Conservation (phyloP, 1,140 invertebrate species). For the Centruroides vittatus region DNA sequence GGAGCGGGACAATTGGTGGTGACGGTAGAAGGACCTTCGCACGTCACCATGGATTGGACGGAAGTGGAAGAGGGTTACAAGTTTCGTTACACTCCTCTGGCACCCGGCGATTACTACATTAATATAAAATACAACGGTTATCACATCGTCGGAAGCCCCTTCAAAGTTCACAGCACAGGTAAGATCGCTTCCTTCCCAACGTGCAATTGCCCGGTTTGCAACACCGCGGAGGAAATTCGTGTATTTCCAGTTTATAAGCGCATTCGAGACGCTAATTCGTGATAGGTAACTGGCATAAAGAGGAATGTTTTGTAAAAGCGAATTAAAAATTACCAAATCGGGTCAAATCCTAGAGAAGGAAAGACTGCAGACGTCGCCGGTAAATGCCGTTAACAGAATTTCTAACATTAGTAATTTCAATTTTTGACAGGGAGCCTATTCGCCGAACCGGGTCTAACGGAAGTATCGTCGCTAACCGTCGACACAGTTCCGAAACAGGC, state of each 20-base stretch:
- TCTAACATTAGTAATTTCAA: too few species aligned
- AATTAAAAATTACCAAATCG: too few species aligned
- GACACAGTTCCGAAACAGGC: slow-evolving; percentile 82
- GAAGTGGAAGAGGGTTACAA: slow-evolving; percentile 93
- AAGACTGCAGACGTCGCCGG: too few species aligned
- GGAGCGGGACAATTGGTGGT: slow-evolving; percentile 80
- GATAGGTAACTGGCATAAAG: too few species aligned
- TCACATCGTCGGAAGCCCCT: slow-evolving; percentile 87
- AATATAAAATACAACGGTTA: slow-evolving; percentile 90
- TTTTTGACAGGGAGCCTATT: slow-evolving; percentile 1
- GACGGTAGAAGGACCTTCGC: slow-evolving; percentile 87
- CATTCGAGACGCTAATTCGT: background rate
- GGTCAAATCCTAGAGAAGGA: too few species aligned
- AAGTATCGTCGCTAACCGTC: slow-evolving; percentile 79
- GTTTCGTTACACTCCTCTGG: slow-evolving; percentile 84
- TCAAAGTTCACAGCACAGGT: slow-evolving; percentile 46
- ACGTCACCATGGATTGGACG: slow-evolving; percentile 89
- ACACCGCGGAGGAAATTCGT: background rate
- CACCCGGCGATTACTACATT: slow-evolving; percentile 88
- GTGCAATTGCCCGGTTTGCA: background rate
- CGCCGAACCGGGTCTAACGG: slow-evolving; percentile 35
- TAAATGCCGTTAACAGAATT: too few species aligned
- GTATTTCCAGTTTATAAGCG: background rate
- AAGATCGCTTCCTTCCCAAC: background rate
- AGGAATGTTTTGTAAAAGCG: too few species aligned